phyloP scores from a whole-genome alignment of 2,888 invertebrate genomes.

The Tethea ocularis region DNA sequence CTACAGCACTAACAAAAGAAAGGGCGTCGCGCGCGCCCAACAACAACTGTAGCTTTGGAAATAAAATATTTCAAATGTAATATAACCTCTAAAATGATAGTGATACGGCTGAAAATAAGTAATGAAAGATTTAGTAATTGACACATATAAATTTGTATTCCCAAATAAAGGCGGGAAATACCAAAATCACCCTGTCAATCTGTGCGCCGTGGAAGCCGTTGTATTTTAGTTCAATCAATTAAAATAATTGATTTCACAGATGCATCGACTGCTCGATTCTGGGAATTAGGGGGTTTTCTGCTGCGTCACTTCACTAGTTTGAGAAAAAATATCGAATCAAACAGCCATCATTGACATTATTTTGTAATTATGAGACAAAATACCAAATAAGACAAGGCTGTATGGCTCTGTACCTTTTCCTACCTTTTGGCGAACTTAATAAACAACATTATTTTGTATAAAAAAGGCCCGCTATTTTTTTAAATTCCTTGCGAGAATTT shows the following conservation, averaged over 20 bases:
- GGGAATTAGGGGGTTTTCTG: slow-evolving; percentile 33
- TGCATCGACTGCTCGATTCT: slow-evolving; percentile 39
- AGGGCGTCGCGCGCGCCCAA: slow-evolving; percentile 37
- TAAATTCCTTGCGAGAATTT: too few species aligned
- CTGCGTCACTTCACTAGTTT: slow-evolving; percentile 35
- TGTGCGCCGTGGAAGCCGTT: slow-evolving; percentile 63
- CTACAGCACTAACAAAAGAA: slow-evolving; percentile 64
- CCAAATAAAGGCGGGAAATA: slow-evolving; percentile 63
- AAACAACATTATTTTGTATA: too few species aligned
- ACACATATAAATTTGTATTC: slow-evolving; percentile 14
- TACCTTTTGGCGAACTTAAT: too few species aligned
- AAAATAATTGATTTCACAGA: slow-evolving; percentile 80
- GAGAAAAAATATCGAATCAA: neutral
- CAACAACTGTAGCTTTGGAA: neutral
- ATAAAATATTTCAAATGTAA: slow-evolving; percentile 15
- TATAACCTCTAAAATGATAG: slow-evolving; percentile 6
- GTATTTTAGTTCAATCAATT: slow-evolving; percentile 79
- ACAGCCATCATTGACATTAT: neutral
- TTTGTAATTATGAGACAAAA: neutral
- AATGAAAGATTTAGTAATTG: neutral
- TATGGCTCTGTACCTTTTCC: too few species aligned
- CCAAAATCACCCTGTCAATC: slow-evolving; percentile 71
- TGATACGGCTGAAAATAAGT: neutral
- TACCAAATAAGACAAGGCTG: too few species aligned
- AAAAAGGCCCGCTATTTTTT: too few species aligned